Base-by-base conservation (phyloP, 2,113 vertebrate species). In the Pachyramphus minor region DNA sequence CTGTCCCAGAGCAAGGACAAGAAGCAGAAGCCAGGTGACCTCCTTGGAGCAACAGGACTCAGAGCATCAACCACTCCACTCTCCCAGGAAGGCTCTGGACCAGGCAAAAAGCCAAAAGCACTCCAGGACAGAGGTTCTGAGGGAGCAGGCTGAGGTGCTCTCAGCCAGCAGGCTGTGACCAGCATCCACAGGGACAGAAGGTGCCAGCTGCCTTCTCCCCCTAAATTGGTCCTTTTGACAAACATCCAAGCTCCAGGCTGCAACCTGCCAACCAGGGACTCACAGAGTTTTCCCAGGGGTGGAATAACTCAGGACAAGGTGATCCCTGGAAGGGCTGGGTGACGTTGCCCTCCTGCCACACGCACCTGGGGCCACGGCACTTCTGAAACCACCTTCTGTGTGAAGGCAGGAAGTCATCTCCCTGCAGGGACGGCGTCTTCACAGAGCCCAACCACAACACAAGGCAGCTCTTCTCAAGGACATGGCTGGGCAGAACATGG, bases 331-430 rank as follows among this genome's bases (percentile, higher is more conserved):
- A 82, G n/a, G 37, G 12, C 10, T 19, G 44, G 13, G 58, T 0
- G 8, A 81, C 2, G 13, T 3, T n/a, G 13, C 56, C 56, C 31
- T 79, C 64, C 56, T 63, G 20, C 55, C 3, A 3, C 22, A 1
- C 0, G 7, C 22, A 50, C 12, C 35, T 2, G 1, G 20, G 21
- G 42, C 74, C 9, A 4, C 33, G 28, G 59, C 1, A 0, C 39
- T 90, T 73, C 68, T 18, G 12, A 45, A 82, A 8, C 52, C 33
- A 24, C 49, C 33, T 25, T 14, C 8, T 2, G 35, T 2, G 39
- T 1, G 2, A 52, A 73, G 74, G 62, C 87, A 90, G 92, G 92
- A 94, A 96, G 62, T 21, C 42, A 19, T 52, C 39, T 68, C 56
- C 74, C 66, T 47, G 62, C 66, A 59, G 69, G 66, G 81, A 24